phyloP scores from a whole-genome alignment of 2,797 vertebrate genomes.

The Manis javanica region DNA sequence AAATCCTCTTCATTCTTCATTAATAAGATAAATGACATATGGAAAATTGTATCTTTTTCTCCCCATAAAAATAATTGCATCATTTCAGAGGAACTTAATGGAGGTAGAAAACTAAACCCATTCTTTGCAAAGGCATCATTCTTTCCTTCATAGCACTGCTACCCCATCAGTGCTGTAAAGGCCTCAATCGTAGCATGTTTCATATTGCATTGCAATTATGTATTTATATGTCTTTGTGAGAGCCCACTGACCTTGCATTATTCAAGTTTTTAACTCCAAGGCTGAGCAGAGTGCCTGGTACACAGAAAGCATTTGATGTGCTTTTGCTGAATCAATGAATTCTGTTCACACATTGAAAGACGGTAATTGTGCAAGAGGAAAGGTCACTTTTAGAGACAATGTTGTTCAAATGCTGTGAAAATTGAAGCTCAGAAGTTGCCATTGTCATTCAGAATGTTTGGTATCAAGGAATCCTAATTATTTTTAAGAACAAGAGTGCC shows the following conservation, averaged over 20 bases:
- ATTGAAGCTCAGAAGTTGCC: background rate
- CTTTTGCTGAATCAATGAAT: conserved; percentile 56
- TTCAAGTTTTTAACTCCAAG: background rate
- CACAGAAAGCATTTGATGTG: background rate
- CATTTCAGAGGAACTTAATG: background rate
- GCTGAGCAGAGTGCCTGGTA: background rate
- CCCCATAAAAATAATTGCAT: background rate
- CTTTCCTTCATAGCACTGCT: background rate
- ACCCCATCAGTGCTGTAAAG: background rate
- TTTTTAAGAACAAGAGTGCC: background rate
- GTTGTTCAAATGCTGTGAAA: conserved; percentile 13
- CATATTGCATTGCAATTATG: background rate
- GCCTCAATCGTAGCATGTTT: background rate
- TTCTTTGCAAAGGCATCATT: background rate
- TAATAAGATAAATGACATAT: background rate
- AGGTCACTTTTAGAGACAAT: conserved; percentile 30
- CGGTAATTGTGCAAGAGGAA: background rate
- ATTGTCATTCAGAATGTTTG: conserved; percentile 14
- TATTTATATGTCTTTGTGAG: background rate
- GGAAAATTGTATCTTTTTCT: background rate
- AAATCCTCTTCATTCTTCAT: background rate
- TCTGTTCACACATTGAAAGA: conserved; percentile 29
- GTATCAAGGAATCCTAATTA: background rate
- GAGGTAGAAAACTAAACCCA: background rate
- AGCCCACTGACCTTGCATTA: background rate